Evolutionary conservation across 2,888 invertebrate genomes (phyloP), one percentile per base, ranked within the genome.

Genomic region (Caradrina kadenii): DNA sequence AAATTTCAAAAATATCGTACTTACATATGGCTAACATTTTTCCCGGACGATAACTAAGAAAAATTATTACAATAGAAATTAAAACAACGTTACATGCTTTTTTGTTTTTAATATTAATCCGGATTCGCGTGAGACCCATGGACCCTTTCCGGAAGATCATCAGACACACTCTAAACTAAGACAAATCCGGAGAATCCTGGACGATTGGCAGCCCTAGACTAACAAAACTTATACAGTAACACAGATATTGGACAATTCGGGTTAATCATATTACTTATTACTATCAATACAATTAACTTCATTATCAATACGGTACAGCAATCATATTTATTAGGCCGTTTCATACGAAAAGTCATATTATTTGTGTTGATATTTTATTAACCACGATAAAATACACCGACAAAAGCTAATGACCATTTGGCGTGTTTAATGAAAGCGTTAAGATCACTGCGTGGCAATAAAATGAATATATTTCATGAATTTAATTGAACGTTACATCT

Each of bases 401-500:
- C 49, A 68, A 73, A 72, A 76, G 50, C 67, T 81, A 88, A 89
- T 82, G 86, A 86, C 70, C 81, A 69, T 80, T 78, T 90, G 70
- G 86, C 89, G 89, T 91, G 90, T 73, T 79, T 71, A 75, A 72
- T 81, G 69, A 83, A 73, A 73, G 75, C 82, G 83, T 82, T 88
- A 79, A 86, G 85, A 81, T 78, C 80, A 78, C 69, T 64, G 69
- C 81, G 71, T 78, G 79, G 82, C 77, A 86, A 86, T 85, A 87
- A 87, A 86, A 88, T 85, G 78, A 82, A 86, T 86, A 87, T 87
- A 84, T 66, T 88, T 83, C 81, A 86, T 83, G 69, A 82, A 77
- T 77, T 78, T 85, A 85, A 88, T 87, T 87, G 81, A 82, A 81
- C 81, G 81, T 84, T 82, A 80, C 77, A 84, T 86, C 81, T 78